A percentile compares a stretch with the other conserved stretches of the same genome.
These are phyloP conservation scores for Paracanthobrama guichenoti DNA, from an alignment of 2,113 vertebrate species.

Conservation along the genomic window DNA sequence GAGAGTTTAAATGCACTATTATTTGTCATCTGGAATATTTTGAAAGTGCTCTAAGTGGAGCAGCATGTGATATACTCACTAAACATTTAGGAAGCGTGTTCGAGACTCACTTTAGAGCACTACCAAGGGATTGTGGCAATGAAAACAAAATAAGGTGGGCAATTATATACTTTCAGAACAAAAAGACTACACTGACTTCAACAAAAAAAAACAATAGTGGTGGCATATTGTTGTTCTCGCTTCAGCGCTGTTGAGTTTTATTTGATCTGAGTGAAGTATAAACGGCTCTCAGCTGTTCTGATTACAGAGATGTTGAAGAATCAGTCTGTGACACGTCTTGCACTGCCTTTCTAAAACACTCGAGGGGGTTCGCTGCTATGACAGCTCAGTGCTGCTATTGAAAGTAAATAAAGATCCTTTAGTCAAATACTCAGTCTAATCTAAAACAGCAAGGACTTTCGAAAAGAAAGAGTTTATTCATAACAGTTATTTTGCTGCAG, in stretches of 20 bases:
- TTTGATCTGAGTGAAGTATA: constrained; percentile 34
- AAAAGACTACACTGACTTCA: constrained; percentile 18
- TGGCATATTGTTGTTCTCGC: constrained; percentile 12
- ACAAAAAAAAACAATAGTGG: not conserved
- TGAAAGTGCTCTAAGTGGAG: not conserved
- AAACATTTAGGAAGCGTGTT: not conserved
- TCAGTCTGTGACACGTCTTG: not conserved
- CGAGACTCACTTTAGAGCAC: not conserved
- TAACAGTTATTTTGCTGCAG: not conserved
- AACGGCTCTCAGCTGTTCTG: constrained; percentile 30
- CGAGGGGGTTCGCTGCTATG: not conserved
- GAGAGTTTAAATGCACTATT: constrained; percentile 5
- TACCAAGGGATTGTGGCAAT: not conserved
- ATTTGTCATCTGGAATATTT: not conserved
- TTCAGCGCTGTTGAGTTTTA: constrained; percentile 21
- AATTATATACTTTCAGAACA: constrained; percentile 6
- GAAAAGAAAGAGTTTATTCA: too few species aligned
- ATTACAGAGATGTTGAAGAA: constrained; percentile 20
- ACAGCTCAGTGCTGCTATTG: not conserved
- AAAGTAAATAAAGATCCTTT: constrained; percentile 25
- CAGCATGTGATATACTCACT: constrained; percentile 11
- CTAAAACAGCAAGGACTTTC: not conserved
- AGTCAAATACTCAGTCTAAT: not conserved
- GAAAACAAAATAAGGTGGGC: constrained; percentile 13
- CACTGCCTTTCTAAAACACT: not conserved